Conservation (phyloP, 2,888 invertebrate species). For the Xanthia icteritia region DNA sequence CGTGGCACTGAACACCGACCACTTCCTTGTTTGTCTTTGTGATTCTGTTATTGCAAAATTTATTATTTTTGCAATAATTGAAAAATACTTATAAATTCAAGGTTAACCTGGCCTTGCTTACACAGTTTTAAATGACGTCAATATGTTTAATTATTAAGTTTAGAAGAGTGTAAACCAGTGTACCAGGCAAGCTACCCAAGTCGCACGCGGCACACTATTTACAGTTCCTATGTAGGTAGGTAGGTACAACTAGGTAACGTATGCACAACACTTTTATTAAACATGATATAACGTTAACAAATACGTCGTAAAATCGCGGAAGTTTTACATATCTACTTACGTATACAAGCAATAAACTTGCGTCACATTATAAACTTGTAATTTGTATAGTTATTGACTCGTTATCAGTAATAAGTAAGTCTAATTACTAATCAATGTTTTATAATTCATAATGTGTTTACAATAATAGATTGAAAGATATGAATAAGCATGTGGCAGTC, state of each 20-base stretch:
- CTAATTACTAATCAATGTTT: constrained; percentile 40
- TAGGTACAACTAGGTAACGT: background rate
- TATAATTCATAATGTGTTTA: constrained; percentile 46
- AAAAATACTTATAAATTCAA: constrained; percentile 84
- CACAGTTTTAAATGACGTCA: constrained; percentile 73
- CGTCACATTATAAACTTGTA: constrained; percentile 45
- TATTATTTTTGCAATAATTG: constrained; percentile 67
- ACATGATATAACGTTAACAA: constrained; percentile 43
- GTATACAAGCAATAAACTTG: constrained; percentile 40
- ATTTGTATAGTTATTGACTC: constrained; percentile 18
- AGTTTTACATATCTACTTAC: constrained; percentile 49
- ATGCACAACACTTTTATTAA: constrained; percentile 20
- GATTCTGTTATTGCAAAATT: constrained; percentile 83
- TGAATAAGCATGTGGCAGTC: constrained; percentile 69
- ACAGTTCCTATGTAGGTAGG: constrained; percentile 18
- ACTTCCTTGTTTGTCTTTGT: constrained; percentile 87
- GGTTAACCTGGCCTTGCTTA: constrained; percentile 87
- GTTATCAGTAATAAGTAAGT: constrained; percentile 28
- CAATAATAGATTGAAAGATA: constrained; percentile 62
- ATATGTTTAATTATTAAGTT: constrained; percentile 27
- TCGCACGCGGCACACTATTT: constrained; percentile 19
- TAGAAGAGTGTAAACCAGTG: constrained; percentile 34
- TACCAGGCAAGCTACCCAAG: constrained; percentile 15
- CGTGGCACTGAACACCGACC: constrained; percentile 74
- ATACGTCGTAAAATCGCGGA: constrained; percentile 52